A percentile compares a stretch with the other conserved stretches of the same genome.
These are phyloP conservation scores for Sycophila sp. DNA, from an alignment of 1,140 invertebrate genomes.

Conservation along the genomic window DNA sequence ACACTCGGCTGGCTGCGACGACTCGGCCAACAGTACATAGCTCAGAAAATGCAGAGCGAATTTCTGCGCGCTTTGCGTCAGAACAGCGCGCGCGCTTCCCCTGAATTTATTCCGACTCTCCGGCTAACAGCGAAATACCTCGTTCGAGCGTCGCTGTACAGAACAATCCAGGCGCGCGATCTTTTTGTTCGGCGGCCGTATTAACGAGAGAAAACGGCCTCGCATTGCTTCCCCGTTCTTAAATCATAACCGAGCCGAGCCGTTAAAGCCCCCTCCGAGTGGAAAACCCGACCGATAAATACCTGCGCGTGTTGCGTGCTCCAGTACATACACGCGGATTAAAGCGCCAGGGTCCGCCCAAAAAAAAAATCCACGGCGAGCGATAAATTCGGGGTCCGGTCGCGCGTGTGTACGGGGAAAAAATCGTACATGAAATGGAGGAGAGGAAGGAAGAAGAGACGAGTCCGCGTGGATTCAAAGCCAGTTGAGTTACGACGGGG, in stretches of 20 bases:
- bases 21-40: too few species aligned
- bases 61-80: too few species aligned
- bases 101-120: too few species aligned
- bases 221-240: slow-evolving; percentile 1
- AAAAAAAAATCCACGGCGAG: not conserved
- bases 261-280: slow-evolving; percentile 10
- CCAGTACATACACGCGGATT: slow-evolving; percentile 17
- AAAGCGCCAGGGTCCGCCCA: not conserved
- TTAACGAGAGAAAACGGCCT: slow-evolving; percentile 12
- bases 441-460: not conserved
- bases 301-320: slow-evolving; percentile 5
- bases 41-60: too few species aligned
- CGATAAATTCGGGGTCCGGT: slow-evolving; percentile 10
- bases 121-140: too few species aligned
- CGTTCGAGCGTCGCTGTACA: too few species aligned
- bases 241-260: slow-evolving; percentile 6
- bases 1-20: too few species aligned
- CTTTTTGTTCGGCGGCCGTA: not conserved
- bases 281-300: slow-evolving; percentile 14
- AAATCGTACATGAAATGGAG: not conserved
- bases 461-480: slow-evolving; percentile 8
- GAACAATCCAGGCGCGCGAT: not conserved
- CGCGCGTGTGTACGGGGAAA: not conserved
- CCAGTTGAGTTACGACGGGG: slow-evolving; percentile 13
- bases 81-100: too few species aligned